These are phyloP conservation scores for Corella eumyota DNA, from an alignment of 23 tunicate species.

Conservation along the genomic window DNA sequence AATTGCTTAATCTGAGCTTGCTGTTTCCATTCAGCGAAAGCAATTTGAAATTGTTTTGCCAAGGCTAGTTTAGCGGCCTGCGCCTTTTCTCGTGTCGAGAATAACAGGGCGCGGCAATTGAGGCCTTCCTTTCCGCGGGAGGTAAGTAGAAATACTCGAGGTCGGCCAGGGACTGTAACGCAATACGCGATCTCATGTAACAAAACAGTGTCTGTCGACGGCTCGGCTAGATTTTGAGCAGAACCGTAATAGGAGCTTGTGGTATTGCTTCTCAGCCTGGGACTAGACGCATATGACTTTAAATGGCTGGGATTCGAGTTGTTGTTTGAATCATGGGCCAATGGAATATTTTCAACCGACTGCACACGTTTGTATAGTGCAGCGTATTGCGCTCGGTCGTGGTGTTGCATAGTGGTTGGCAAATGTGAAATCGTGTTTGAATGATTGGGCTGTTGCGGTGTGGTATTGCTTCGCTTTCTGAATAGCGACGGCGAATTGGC, in stretches of 20 bases:
- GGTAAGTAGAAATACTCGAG: slow-evolving; percentile 55
- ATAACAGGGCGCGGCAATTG: slow-evolving; percentile 39
- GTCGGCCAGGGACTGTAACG: slow-evolving; percentile 44
- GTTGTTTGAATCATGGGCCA: slow-evolving; percentile 3
- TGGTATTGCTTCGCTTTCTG: background rate
- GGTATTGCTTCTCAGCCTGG: slow-evolving; percentile 9
- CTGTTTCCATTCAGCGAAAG: slow-evolving; percentile 62
- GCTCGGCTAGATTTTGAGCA: background rate
- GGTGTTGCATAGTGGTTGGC: slow-evolving; percentile 4
- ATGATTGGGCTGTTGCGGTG: background rate
- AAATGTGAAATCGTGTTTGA: background rate
- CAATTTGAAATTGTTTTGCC: slow-evolving; percentile 44
- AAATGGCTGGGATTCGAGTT: background rate
- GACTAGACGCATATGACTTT: background rate
- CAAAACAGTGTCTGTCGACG: slow-evolving; percentile 1
- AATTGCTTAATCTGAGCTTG: slow-evolving; percentile 1
- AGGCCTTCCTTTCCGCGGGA: slow-evolving; percentile 43
- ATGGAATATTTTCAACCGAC: background rate
- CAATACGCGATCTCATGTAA: slow-evolving; percentile 79
- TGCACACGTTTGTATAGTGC: background rate
- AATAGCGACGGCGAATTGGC: background rate
- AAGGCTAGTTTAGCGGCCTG: slow-evolving; percentile 33
- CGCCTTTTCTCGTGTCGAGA: slow-evolving; percentile 42
- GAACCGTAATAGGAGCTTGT: background rate
- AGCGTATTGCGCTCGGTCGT: background rate